A percentile compares a stretch with the other conserved stretches of the same genome.
These are phyloP conservation scores for Merluccius polli DNA, from an alignment of 2,797 vertebrate genomes.

Conservation along the genomic window DNA sequence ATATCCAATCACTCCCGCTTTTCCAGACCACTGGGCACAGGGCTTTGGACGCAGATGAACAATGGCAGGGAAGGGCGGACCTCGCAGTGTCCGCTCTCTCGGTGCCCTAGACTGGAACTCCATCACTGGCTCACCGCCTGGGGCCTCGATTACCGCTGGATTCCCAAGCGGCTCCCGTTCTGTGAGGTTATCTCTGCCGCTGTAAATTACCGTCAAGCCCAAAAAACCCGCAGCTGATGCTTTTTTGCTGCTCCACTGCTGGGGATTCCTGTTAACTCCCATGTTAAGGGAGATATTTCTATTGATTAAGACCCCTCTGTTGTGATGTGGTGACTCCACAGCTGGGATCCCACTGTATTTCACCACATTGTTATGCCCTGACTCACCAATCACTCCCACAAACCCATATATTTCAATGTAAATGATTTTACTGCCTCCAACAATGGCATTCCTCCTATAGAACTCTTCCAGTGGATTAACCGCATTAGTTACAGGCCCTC, in stretches of 20 bases:
- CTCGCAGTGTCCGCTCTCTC: constrained; percentile 47
- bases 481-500: constrained; percentile 56
- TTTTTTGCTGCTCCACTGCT: not conserved
- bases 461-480: constrained; percentile 58
- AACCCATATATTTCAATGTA: constrained; percentile 50
- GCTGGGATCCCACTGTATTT: constrained; percentile 25
- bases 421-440: constrained; percentile 55
- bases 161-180: constrained; percentile 29
- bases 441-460: constrained; percentile 45
- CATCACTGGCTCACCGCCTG: constrained; percentile 44
- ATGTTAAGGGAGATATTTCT: constrained; percentile 17
- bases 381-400: constrained; percentile 19
- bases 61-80: constrained; percentile 52
- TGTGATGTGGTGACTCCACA: constrained; percentile 17
- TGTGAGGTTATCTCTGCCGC: not conserved
- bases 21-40: constrained; percentile 61
- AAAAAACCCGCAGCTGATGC: not conserved
- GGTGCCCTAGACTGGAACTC: constrained; percentile 44
- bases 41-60: constrained; percentile 51
- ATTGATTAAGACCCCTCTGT: not conserved
- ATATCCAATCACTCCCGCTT: constrained; percentile 66
- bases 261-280: not conserved
- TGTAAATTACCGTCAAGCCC: not conserved
- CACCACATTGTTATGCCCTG: constrained; percentile 36
- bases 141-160: constrained; percentile 37